Evolutionary conservation across 92 coral and sea anemone species (phyloP), one percentile per base, ranked within the genome.

Genomic region (Phenganax marumi): DNA sequence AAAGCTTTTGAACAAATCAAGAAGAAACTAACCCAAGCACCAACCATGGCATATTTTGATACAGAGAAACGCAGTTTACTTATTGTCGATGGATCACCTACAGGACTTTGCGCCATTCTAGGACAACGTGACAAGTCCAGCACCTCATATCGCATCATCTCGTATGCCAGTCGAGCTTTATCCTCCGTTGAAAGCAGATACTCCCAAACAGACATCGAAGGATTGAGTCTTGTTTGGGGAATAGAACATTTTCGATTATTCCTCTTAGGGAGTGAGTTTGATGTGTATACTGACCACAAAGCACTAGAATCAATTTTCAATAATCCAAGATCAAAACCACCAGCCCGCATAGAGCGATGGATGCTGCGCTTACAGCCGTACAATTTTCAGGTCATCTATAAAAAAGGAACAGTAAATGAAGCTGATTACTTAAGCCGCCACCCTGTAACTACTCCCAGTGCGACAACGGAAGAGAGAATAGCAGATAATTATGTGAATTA

Each of bases 361-460:
- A 77, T 77, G 79, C 62, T 57, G 50, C 39, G 84, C 78, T 6
- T 76, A 57, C 64, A 85, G 65, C 63, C 79, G 68, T 48, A 75
- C 50, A 48, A n/a, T n/a, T n/a, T n/a, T n/a, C n/a, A n/a, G n/a
- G n/a, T n/a, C n/a, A n/a, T n/a, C n/a, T n/a, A n/a, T n/a, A n/a
- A n/a, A n/a, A n/a, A n/a, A n/a, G n/a, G n/a, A n/a, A n/a, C n/a
- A n/a, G n/a, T n/a, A n/a, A n/a, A n/a, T n/a, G n/a, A n/a, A n/a
- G n/a, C n/a, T n/a, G n/a, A n/a, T n/a, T n/a, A n/a, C n/a, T n/a
- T n/a, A n/a, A n/a, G n/a, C n/a, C n/a, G n/a, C n/a, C n/a, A n/a
- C n/a, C n/a, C n/a, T n/a, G n/a, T n/a, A n/a, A n/a, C n/a, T n/a
- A n/a, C n/a, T n/a, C n/a, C n/a, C n/a, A n/a, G n/a, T n/a, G n/a